Evolutionary conservation across 2,113 vertebrate genomes (phyloP), one percentile per base, ranked within the genome.

Genomic region (Epinephelus lanceolatus): DNA sequence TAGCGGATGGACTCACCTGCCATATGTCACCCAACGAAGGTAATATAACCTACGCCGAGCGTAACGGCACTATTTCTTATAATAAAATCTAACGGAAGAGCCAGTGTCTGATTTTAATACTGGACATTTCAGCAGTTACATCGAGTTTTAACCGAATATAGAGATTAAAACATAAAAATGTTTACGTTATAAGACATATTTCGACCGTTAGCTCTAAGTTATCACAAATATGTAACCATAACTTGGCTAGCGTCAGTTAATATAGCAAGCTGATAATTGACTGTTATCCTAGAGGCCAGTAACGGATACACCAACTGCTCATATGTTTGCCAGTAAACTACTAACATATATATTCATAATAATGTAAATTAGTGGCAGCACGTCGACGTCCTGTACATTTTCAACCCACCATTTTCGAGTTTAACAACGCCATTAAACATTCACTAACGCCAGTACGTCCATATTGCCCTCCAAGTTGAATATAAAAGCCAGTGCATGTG

Each of bases 1-100:
- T 53, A 80, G 76, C 80, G 81, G 90, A 81, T 77, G 72, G 59
- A 84, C 57, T 62, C 84, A 62, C 42, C 33, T 63, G 77, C 83
- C 71, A 27, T 81, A 57, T 75, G 78, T 80, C 85, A 76, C 27
- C 55, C 33, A 13, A 1, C 18, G 3, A 5, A 52, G 42, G 2
- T 23, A 15, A 27, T 52, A 30, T 10, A 45, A 83, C 59, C 52
- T 42, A 11, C 45, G 60, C 59, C 7, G 9, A 25, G 8, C 56
- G 23, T 8, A 37, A 19, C 0, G 17, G 40, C 37, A 55, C 74
- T 73, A 60, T 51, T 70, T 62, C 0, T 53, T 14, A 3, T 63
- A 0, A 0, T 21, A 11, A 27, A 71, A 55, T 55, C 0, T 19
- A 6, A 68, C 23, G 6, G 5, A 37, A 56, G 25, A 45, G 7